phyloP scores from a whole-genome alignment of 2,797 vertebrate species.

The Fundulus diaphanus region DNA sequence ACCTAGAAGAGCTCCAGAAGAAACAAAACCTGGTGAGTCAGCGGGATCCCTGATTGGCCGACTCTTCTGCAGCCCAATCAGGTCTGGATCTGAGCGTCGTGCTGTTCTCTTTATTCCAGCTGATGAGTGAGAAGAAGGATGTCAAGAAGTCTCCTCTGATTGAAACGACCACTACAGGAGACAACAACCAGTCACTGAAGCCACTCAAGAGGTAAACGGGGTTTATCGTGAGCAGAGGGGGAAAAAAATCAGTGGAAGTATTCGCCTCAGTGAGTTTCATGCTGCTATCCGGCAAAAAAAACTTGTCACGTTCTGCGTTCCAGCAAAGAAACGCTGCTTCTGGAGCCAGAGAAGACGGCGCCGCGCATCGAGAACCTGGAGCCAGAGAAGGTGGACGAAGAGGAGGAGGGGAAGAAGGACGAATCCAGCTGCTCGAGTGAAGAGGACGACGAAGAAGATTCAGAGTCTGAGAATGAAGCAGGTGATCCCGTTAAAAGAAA shows the following conservation, averaged over 20 bases:
- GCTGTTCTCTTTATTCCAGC: constrained; percentile 76
- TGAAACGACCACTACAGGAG: constrained; percentile 92
- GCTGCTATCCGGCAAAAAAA: not conserved
- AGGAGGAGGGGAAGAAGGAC: constrained; percentile 96
- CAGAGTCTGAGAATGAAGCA: constrained; percentile 96
- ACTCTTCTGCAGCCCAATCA: too few relatives aligned
- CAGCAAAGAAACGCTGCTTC: constrained; percentile 94
- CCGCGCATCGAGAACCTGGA: constrained; percentile 93
- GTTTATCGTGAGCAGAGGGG: not conserved
- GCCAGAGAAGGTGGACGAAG: constrained; percentile 95
- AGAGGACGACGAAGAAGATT: constrained; percentile 98
- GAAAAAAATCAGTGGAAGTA: not conserved
- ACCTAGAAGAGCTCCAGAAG: constrained; percentile 98
- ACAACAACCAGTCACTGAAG: constrained; percentile 96
- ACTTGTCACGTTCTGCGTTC: not conserved
- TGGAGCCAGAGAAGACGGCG: constrained; percentile 92
- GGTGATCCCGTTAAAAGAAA: constrained; percentile 73
- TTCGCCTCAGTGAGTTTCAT: not conserved
- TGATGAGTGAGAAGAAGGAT: constrained; percentile 93
- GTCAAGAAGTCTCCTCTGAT: constrained; percentile 95
- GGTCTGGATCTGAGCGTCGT: not conserved
- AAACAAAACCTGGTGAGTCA: constrained; percentile 93
- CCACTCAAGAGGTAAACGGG: constrained; percentile 89
- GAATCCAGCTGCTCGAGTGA: constrained; percentile 99
- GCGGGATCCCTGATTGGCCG: not conserved